Evolutionary conservation across 92 coral and sea anemone species (phyloP), one percentile per base, ranked within the genome.

Genomic region (Porites cylindrica): DNA sequence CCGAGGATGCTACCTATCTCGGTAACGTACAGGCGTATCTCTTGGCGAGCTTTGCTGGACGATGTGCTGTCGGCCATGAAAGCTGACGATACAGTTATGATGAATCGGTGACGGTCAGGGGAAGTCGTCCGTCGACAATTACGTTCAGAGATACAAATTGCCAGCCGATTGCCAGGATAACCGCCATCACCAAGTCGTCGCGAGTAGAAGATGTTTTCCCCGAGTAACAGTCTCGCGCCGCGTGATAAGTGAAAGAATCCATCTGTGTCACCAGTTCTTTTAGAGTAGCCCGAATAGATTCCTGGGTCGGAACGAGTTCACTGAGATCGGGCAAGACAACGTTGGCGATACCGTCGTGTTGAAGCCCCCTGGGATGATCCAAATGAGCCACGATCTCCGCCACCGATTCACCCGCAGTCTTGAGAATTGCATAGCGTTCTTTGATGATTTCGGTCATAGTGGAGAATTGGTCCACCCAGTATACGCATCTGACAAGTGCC

Each of bases 141-240:
- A 78, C 47, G 82, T 64, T 78, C 1, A 43, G 20, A 18, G 29
- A 38, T 8, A 72, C 17, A 63, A 78, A 78, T 51, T 78, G 82
- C 82, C 82, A 78, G 18, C 82, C 82, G 32, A 78, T 63, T 3
- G 82, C 82, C 18, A 78, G 11, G 17, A 78, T 50, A 13, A 78
- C 70, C 6, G 82, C 21, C 72, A 64, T 78, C 18, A 64, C 82
- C 10, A 78, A 29, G 53, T 78, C 82, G 82, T 78, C 82, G 6
- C 60, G 58, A 23, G 72, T 78, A 19, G 58, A 38, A 3, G 32
- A 38, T 58, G 72, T 78, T 19, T 78, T 78, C 10, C 82, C 82
- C 20, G 82, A 78, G 72, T 62, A 78, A 66, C 32, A 10, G 6
- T 78, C 43, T 16, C 60, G 32, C 3, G 26, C 16, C 4, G 70